Evolutionary conservation across 2,113 vertebrate species (phyloP), one percentile per base, ranked within the genome.

Genomic region (Corythaixoides concolor): DNA sequence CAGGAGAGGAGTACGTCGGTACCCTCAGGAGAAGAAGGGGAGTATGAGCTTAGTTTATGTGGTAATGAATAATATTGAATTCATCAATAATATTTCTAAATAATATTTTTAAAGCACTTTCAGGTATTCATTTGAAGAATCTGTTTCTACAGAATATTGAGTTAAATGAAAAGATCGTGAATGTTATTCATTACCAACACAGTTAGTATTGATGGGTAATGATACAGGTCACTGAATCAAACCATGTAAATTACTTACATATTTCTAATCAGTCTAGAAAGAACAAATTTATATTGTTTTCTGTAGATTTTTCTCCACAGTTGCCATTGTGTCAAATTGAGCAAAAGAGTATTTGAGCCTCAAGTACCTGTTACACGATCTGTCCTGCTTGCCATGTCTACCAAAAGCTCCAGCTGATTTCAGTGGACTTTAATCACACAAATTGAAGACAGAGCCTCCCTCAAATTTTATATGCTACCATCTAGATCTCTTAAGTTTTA

Each of bases 141-240:
- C 49, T 88, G 19, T 78, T 95, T 91, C 47, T 79, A 13, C 35
- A 88, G 68, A 94, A 79, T 53, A 74, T 0, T n/a, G 55, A 80
- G 33, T 79, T 79, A 88, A 85, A 88, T 81, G 53, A 43, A 94
- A 95, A 86, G 45, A 60, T 50, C 59, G 53, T 91, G 91, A 81
- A 84, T 89, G 55, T 82, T 63, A 64, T 33, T 97, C 15, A 50
- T 95, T 94, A 67, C 41, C 43, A 74, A 32, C 7, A 6, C 75
- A 70, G 70, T 94, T 94, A 79, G n/a, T 92, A 88, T 86, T 85
- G 93, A 79, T 94, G 72, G 79, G 37, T 85, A 94, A 68, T 77
- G 67, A 92, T 87, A 59, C 49, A 91, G 75, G 66, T 85, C 80
- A 91, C 37, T 93, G 96, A 94, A 93, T 73, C 56, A 95, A 93